Evolutionary conservation across 2,888 invertebrate species (phyloP).

Genomic region (Dynastes tityus): DNA sequence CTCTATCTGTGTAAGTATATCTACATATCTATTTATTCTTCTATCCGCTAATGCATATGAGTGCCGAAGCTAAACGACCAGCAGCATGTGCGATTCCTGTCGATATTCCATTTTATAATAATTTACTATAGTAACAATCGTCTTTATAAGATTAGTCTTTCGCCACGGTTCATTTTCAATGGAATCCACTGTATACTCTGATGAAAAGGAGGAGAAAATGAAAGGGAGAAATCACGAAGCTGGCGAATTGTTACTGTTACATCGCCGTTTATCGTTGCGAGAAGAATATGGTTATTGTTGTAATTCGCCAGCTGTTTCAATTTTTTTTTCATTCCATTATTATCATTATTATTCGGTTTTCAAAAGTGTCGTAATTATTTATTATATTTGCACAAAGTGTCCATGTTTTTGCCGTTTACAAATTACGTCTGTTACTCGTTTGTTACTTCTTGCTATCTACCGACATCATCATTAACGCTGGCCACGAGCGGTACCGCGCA

Average conservation of each 20-base stretch:
- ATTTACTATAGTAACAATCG: no score
- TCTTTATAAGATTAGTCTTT: no score
- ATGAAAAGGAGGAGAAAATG: background rate
- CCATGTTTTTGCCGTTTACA: background rate
- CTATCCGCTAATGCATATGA: no score
- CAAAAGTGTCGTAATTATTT: constrained; percentile 22
- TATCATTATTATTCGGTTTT: no score
- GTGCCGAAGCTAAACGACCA: no score
- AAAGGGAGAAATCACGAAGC: background rate
- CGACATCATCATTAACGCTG: constrained; percentile 12
- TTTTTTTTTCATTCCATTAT: background rate
- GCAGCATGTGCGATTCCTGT: no score
- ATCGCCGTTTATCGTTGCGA: background rate
- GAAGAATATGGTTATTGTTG: background rate
- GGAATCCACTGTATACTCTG: background rate
- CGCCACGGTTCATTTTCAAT: no score
- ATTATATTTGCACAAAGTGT: background rate
- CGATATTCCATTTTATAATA: no score
- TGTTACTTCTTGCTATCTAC: background rate
- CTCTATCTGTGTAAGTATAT: no score
- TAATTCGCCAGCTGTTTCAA: constrained; percentile 16
- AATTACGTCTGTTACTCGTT: constrained; percentile 5
- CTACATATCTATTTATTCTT: no score
- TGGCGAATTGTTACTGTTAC: background rate
- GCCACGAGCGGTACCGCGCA: no score